These are phyloP conservation scores for Erpetoichthys calabaricus DNA, from an alignment of 2,797 vertebrate genomes.

Conservation along the genomic window DNA sequence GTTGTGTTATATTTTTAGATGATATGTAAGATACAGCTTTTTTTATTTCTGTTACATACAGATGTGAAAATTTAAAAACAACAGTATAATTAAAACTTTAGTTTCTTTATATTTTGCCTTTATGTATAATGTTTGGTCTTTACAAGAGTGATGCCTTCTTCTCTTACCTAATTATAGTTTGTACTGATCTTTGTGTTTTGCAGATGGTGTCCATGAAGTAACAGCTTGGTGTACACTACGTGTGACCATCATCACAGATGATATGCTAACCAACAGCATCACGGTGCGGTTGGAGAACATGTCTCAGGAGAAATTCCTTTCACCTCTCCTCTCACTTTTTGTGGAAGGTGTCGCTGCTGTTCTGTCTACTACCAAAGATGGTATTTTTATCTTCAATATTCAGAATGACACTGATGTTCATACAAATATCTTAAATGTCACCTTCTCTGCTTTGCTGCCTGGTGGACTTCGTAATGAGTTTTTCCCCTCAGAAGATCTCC, in stretches of 20 bases:
- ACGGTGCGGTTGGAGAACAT: slow-evolving; percentile 93
- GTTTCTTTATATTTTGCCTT: too few relatives aligned
- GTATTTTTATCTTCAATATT: slow-evolving; percentile 87
- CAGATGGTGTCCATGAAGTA: slow-evolving; percentile 73
- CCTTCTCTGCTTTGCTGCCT: slow-evolving; percentile 80
- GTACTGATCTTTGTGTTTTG: slow-evolving; percentile 2
- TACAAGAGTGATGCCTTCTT: too few relatives aligned
- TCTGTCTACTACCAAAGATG: slow-evolving; percentile 73
- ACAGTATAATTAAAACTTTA: too few relatives aligned
- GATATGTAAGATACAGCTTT: too few relatives aligned
- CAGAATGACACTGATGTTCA: slow-evolving; percentile 89
- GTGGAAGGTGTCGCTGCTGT: slow-evolving; percentile 83
- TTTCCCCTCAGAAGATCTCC: slow-evolving; percentile 86
- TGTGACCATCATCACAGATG: slow-evolving; percentile 89
- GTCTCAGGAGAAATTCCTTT: slow-evolving; percentile 94
- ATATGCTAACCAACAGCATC: slow-evolving; percentile 97
- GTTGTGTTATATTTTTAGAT: too few relatives aligned
- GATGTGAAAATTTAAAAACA: too few relatives aligned
- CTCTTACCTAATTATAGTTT: not conserved
- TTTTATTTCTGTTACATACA: too few relatives aligned
- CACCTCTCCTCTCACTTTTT: slow-evolving; percentile 74
- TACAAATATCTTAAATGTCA: slow-evolving; percentile 84
- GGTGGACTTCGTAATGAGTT: slow-evolving; percentile 62
- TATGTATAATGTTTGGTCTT: too few relatives aligned
- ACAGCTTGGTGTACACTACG: slow-evolving; percentile 71